Conservation (phyloP, 2,797 vertebrate genomes). For the Balearica regulorum region DNA sequence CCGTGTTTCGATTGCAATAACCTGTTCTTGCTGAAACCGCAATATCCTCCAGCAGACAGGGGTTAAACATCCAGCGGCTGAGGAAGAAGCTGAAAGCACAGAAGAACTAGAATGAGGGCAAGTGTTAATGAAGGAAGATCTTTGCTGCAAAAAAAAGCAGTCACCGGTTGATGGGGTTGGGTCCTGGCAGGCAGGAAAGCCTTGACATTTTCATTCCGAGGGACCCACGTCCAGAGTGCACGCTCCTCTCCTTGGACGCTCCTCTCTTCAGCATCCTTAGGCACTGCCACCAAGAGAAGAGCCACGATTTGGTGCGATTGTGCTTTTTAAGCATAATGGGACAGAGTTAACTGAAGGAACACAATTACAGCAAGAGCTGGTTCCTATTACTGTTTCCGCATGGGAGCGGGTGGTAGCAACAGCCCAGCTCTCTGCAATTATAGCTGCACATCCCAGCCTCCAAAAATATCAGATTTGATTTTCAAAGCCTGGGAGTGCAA, state of each 20-base stretch:
- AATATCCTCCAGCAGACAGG: background rate
- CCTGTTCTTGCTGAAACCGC: background rate
- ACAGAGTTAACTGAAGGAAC: background rate
- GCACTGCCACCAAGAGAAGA: background rate
- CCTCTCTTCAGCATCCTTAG: background rate
- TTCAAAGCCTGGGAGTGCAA: background rate
- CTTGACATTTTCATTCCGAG: background rate
- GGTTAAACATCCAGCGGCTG: background rate
- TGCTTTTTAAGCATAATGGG: background rate
- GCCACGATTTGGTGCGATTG: background rate
- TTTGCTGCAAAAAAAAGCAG: background rate
- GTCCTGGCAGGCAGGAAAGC: background rate
- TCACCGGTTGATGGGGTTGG: background rate
- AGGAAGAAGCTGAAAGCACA: background rate
- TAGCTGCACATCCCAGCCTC: background rate
- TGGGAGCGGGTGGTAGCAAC: background rate
- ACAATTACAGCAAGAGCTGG: background rate
- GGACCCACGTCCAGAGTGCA: background rate
- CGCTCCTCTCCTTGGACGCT: background rate
- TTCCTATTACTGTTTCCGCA: background rate
- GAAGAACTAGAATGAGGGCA: background rate
- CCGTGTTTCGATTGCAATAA: accelerated
- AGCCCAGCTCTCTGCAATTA: background rate
- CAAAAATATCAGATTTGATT: background rate
- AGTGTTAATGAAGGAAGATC: background rate